These are phyloP conservation scores for Apostichopus californicus DNA, from an alignment of 35 echinoderm and acorn worm genomes.

Conservation along the genomic window DNA sequence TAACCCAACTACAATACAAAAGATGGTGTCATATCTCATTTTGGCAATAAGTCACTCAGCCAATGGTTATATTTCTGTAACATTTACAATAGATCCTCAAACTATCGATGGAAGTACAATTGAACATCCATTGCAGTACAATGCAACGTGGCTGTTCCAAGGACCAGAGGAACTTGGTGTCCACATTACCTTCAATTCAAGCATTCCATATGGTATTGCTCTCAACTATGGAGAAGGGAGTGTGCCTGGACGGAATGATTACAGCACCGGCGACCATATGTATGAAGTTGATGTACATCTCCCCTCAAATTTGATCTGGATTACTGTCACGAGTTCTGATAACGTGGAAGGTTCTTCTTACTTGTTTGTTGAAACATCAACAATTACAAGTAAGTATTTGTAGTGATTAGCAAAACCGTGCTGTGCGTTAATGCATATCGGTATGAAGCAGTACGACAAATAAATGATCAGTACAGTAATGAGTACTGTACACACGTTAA, in stretches of 20 bases:
- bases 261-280: too few relatives aligned
- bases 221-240: not conserved
- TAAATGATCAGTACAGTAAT: not conserved
- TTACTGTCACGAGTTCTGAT: not conserved
- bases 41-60: too few relatives aligned
- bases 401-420: not conserved
- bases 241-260: not conserved
- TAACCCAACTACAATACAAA: too few relatives aligned
- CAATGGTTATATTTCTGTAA: too few relatives aligned
- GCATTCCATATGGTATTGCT: not conserved
- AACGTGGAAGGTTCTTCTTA: not conserved
- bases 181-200: not conserved
- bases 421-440: not conserved
- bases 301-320: not conserved
- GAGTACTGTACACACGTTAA: not conserved
- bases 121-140: not conserved
- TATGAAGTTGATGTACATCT: not conserved
- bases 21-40: too few relatives aligned
- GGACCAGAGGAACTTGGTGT: not conserved
- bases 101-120: not conserved
- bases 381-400: conserved; percentile 14
- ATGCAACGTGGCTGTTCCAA: not conserved
- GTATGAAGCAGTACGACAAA: not conserved
- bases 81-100: not conserved
- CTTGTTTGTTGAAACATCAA: not conserved